These are phyloP conservation scores for Disparrhopalites patrizii DNA, from an alignment of 2,888 invertebrate genomes.

Conservation along the genomic window DNA sequence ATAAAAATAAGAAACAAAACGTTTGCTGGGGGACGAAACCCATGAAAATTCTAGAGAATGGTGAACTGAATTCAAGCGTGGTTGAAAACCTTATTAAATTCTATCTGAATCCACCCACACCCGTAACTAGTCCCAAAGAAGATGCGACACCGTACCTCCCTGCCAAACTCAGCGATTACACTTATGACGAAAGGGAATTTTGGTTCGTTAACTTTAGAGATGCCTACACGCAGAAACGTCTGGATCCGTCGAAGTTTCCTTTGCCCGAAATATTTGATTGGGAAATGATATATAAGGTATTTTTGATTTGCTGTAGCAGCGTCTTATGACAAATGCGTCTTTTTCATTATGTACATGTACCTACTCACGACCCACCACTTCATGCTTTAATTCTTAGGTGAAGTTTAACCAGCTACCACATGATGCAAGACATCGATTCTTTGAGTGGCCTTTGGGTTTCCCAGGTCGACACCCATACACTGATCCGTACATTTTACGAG, in stretches of 20 bases:
- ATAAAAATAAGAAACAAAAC: conserved; percentile 66
- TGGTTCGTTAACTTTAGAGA: conserved; percentile 66
- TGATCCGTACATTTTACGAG: conserved; percentile 64
- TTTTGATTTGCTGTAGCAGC: neutral
- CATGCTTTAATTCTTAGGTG: too few species aligned
- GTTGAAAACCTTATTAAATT: conserved; percentile 68
- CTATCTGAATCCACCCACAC: conserved; percentile 70
- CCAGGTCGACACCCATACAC: conserved; percentile 65
- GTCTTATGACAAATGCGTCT: too few species aligned
- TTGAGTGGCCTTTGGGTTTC: conserved; percentile 67
- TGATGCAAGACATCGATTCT: conserved; percentile 65
- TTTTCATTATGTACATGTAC: too few species aligned
- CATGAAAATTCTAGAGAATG: conserved; percentile 62
- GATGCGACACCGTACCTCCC: conserved; percentile 53
- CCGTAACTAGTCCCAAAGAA: conserved; percentile 58
- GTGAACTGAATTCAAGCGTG: conserved; percentile 64
- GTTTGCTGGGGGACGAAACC: conserved; percentile 73
- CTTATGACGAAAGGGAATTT: conserved; percentile 63
- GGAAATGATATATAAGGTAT: conserved; percentile 72
- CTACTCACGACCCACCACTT: too few species aligned
- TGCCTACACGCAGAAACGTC: conserved; percentile 62
- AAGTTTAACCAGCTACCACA: too few species aligned
- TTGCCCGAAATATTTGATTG: conserved; percentile 70
- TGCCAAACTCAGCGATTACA: conserved; percentile 63
- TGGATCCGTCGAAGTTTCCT: conserved; percentile 55